These are phyloP conservation scores for Torymus aiolomorphi DNA, from an alignment of 2,888 invertebrate genomes.

Conservation along the genomic window DNA sequence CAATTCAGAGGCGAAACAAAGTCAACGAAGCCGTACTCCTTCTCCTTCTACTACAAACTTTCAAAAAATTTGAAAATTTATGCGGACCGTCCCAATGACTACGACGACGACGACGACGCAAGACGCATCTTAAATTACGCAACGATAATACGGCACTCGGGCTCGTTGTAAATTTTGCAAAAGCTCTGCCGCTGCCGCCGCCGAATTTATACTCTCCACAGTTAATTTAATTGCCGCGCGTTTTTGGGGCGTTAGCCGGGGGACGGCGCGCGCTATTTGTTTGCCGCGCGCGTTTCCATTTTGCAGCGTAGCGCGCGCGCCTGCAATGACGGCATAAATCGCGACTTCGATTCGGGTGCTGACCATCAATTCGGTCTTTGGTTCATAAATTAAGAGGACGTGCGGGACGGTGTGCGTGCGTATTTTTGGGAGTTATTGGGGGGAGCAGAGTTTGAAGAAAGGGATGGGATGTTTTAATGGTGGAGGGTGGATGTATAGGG, in stretches of 20 bases:
- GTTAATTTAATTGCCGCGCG: conserved; percentile 44
- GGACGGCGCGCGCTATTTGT: conserved; percentile 31
- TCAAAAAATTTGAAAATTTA: no score
- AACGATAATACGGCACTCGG: conserved; percentile 24
- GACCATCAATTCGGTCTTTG: conserved; percentile 15
- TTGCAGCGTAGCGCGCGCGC: conserved; percentile 3
- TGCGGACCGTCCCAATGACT: no score
- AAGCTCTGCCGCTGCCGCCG: conserved; percentile 8
- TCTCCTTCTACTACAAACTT: no score
- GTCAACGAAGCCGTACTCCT: no score
- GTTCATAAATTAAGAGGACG: conserved; percentile 27
- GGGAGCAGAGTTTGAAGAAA: not conserved
- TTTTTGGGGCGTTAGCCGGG: conserved; percentile 8
- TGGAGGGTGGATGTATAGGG: not conserved
- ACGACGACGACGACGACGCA: no score
- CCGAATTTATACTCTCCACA: conserved; percentile 37
- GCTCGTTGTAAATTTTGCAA: conserved; percentile 41
- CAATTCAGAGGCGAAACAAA: no score
- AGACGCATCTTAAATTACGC: conserved; percentile 32
- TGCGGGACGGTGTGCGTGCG: not conserved
- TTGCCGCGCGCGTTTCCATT: conserved; percentile 44
- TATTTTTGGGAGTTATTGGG: conserved; percentile 26
- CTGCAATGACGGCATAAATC: conserved; percentile 37
- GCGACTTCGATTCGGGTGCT: conserved; percentile 14
- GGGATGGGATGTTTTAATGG: not conserved